These are phyloP conservation scores for Periphyllus acericola DNA, from an alignment of 2,888 invertebrate species.

Conservation along the genomic window DNA sequence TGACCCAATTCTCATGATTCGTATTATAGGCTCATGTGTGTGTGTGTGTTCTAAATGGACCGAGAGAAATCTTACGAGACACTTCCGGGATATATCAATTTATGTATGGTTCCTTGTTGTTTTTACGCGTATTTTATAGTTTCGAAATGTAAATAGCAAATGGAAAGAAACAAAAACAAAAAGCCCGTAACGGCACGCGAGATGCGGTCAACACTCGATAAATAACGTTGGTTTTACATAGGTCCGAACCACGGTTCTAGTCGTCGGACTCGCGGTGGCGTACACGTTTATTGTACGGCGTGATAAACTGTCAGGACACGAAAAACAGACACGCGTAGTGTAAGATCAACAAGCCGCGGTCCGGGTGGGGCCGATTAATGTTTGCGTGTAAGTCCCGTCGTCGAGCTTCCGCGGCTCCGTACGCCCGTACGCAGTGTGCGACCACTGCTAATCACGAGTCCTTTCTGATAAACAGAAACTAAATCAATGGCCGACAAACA, in stretches of 20 bases:
- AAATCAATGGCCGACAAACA: too few relatives aligned
- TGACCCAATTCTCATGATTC: constrained; percentile 61
- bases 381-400: not conserved
- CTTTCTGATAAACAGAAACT: too few relatives aligned
- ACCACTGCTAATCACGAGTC: too few relatives aligned
- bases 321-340: constrained; percentile 30
- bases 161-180: not conserved
- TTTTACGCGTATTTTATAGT: not conserved
- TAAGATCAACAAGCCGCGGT: constrained; percentile 18
- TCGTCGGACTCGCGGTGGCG: not conserved
- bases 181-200: not conserved
- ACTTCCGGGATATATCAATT: constrained; percentile 52
- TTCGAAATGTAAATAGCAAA: not conserved
- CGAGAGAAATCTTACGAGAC: constrained; percentile 48
- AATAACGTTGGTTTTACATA: not conserved
- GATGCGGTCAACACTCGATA: not conserved
- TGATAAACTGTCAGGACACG: constrained; percentile 44
- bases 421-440: too few relatives aligned
- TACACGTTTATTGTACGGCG: too few relatives aligned
- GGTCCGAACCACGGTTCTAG: not conserved
- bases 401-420: not conserved
- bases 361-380: not conserved
- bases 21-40: constrained; percentile 26
- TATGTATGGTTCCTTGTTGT: constrained; percentile 30
- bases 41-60: constrained; percentile 36